Evolutionary conservation across 2,113 vertebrate species (phyloP).

Genomic region (Sprattus sprattus): DNA sequence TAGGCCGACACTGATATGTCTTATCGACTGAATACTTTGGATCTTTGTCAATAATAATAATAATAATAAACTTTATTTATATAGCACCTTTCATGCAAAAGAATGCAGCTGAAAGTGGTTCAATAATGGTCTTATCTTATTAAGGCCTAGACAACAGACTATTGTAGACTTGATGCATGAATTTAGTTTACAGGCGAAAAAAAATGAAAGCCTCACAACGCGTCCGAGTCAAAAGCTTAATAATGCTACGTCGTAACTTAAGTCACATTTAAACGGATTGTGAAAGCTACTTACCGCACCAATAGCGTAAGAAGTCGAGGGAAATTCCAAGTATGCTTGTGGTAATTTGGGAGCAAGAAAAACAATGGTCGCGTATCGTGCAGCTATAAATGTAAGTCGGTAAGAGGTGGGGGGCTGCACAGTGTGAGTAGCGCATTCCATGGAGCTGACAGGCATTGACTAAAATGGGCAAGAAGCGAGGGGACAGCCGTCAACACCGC

Average conservation of each 20-base stretch:
- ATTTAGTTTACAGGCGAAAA: background rate
- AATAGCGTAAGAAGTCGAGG: background rate
- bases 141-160: background rate
- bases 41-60: background rate
- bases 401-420: conserved; percentile 51
- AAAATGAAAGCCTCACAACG: background rate
- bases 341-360: conserved; percentile 12
- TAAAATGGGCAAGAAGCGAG: conserved; percentile 67
- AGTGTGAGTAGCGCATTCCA: conserved; percentile 64
- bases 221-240: background rate
- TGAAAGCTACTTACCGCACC: conserved; percentile 55
- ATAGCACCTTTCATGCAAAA: too few relatives aligned
- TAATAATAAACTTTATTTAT: too few relatives aligned
- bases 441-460: conserved; percentile 64
- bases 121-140: background rate
- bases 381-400: conserved; percentile 36
- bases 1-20: background rate
- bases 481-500: conserved; percentile 38
- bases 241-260: background rate
- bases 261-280: background rate
- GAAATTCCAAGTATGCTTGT: background rate
- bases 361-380: background rate
- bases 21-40: background rate
- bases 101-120: too few relatives aligned
- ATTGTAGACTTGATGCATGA: background rate